A percentile compares a stretch with the other conserved stretches of the same genome.
These are phyloP conservation scores for Ectobius pallidus DNA, from an alignment of 2,888 invertebrate genomes.

Conservation along the genomic window DNA sequence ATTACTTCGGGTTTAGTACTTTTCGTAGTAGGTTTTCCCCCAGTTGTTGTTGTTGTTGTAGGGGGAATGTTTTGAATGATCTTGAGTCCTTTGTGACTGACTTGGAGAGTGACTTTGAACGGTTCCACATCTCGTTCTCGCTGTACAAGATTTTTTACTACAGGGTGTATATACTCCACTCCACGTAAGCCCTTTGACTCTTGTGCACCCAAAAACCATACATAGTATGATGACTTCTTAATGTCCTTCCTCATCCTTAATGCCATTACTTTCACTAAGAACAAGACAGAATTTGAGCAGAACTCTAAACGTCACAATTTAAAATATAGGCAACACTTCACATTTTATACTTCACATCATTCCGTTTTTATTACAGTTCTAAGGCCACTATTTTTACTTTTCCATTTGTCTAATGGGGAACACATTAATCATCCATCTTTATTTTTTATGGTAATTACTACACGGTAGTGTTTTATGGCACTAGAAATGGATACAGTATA, in stretches of 20 bases:
- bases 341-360: no score
- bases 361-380: background rate
- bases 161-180: constrained; percentile 83
- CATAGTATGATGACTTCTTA: constrained; percentile 90
- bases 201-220: constrained; percentile 94
- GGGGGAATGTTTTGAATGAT: constrained; percentile 80
- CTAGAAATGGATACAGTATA: no score
- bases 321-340: background rate
- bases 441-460: no score
- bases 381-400: background rate
- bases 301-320: no score
- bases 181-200: constrained; percentile 90
- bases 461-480: no score
- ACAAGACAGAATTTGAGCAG: no score
- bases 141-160: constrained; percentile 82
- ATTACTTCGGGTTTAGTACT: constrained; percentile 69
- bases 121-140: constrained; percentile 86
- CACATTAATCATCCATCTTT: no score
- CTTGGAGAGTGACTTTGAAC: constrained; percentile 88
- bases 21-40: constrained; percentile 54
- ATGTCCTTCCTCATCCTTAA: constrained; percentile 69
- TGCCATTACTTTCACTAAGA: constrained; percentile 4
- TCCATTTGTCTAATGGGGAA: no score
- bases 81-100: constrained; percentile 90
- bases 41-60: constrained; percentile 51